Percentiles rank a stretch among this genome's conserved stretches.
Conservation (phyloP, 2,113 vertebrate genomes). For the Leiothrix lutea region DNA sequence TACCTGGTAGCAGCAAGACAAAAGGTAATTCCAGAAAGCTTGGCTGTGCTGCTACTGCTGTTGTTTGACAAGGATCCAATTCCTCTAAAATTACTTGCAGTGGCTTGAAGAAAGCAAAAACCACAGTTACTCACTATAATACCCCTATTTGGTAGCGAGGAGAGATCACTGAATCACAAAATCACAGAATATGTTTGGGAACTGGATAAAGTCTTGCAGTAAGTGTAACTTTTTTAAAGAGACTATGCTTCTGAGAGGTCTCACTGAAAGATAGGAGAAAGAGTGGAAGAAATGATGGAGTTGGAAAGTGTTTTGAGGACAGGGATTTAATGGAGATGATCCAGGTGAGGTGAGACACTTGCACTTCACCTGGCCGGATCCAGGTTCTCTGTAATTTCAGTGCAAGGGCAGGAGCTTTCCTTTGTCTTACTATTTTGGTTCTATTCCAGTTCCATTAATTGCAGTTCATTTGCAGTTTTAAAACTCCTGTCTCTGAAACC, state of each 20-base stretch:
- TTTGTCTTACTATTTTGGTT: neutral
- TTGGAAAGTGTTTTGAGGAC: neutral
- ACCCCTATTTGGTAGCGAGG: neutral
- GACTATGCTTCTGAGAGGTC: neutral
- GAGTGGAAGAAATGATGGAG: neutral
- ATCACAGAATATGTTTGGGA: neutral
- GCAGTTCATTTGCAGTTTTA: neutral
- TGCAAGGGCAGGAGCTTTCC: neutral
- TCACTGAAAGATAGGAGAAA: neutral
- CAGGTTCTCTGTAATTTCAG: neutral
- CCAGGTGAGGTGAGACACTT: neutral
- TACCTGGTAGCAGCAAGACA: neutral
- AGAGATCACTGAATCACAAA: neutral
- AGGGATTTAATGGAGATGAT: neutral
- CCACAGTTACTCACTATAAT: neutral
- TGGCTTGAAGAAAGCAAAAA: neutral
- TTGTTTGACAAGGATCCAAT: neutral
- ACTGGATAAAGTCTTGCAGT: neutral
- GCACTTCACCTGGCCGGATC: neutral
- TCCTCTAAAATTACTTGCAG: neutral
- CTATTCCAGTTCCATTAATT: neutral
- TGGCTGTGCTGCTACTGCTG: neutral
- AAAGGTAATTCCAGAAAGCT: neutral
- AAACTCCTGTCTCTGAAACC: neutral
- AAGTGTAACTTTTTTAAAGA: neutral